These are phyloP conservation scores for Polydrusus tereticollis DNA, from an alignment of 2,888 invertebrate genomes.

Conservation along the genomic window DNA sequence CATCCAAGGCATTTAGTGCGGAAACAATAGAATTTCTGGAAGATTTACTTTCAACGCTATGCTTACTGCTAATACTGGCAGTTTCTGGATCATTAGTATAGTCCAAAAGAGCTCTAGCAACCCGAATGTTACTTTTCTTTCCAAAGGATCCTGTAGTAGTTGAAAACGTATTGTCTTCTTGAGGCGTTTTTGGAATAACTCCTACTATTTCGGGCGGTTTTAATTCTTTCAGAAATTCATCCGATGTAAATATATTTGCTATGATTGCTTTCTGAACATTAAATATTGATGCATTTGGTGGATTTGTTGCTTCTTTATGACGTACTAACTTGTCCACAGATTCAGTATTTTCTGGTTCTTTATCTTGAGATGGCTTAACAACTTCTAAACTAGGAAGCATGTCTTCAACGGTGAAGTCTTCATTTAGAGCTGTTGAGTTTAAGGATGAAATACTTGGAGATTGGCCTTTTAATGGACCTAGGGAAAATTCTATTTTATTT, in stretches of 20 bases:
- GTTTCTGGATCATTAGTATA: conserved; percentile 50
- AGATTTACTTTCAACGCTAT: conserved; percentile 44
- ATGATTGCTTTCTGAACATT: conserved; percentile 29
- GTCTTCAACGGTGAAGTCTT: conserved; percentile 45
- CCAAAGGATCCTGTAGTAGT: conserved; percentile 57
- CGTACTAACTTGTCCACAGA: neutral
- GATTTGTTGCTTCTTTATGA: neutral
- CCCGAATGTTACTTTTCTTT: conserved; percentile 58
- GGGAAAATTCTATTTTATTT: neutral
- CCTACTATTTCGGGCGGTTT: conserved; percentile 59
- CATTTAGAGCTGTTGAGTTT: neutral
- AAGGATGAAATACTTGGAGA: no score
- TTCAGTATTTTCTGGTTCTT: neutral
- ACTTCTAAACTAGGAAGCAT: conserved; percentile 46
- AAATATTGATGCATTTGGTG: neutral
- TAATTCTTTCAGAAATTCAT: conserved; percentile 45
- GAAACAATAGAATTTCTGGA: conserved; percentile 53
- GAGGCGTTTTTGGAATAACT: conserved; percentile 56
- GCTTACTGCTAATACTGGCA: conserved; percentile 38
- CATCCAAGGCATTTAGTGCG: conserved; percentile 51
- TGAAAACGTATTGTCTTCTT: conserved; percentile 45
- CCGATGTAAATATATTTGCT: conserved; percentile 48
- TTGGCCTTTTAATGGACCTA: neutral
- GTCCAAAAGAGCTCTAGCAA: conserved; percentile 55
- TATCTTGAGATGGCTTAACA: conserved; percentile 34